Conservation (phyloP, 1,140 invertebrate species). For the Leptonema lineaticorne region DNA sequence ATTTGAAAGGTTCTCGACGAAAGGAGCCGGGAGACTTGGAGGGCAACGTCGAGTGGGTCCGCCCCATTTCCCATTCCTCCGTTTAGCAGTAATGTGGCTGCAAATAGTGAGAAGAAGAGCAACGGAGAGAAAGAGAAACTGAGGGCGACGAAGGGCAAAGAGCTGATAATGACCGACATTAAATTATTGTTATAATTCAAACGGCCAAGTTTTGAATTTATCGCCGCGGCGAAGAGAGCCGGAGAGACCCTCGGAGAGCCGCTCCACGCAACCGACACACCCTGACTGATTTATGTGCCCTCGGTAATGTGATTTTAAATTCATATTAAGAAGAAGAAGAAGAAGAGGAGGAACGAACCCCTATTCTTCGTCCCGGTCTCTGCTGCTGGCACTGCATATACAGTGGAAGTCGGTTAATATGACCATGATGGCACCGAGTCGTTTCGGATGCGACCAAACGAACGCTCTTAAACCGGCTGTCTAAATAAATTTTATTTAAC, state of each 20-base stretch:
- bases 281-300: conserved; percentile 40
- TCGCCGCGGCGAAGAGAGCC: conserved; percentile 21
- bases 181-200: conserved; percentile 43
- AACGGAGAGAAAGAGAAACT: too few relatives aligned
- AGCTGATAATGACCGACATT: conserved; percentile 42
- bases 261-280: conserved; percentile 28
- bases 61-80: too few relatives aligned
- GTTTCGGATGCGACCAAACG: too few relatives aligned
- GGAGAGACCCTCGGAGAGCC: conserved; percentile 9
- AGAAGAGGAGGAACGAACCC: not conserved
- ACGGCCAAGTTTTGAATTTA: conserved; percentile 41
- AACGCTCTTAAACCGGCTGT: too few relatives aligned
- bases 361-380: too few relatives aligned
- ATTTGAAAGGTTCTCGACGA: too few relatives aligned
- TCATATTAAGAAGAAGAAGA: conserved; percentile 26
- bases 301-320: conserved; percentile 40
- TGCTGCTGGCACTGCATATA: too few relatives aligned
- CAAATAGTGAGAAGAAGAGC: conserved; percentile 16
- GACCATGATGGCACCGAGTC: too few relatives aligned
- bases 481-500: too few relatives aligned
- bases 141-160: conserved; percentile 42
- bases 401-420: too few relatives aligned
- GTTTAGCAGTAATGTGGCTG: conserved; percentile 22
- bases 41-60: too few relatives aligned
- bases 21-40: too few relatives aligned